phyloP scores from a whole-genome alignment of 2,888 invertebrate genomes.

The Oeneis ivallda region DNA sequence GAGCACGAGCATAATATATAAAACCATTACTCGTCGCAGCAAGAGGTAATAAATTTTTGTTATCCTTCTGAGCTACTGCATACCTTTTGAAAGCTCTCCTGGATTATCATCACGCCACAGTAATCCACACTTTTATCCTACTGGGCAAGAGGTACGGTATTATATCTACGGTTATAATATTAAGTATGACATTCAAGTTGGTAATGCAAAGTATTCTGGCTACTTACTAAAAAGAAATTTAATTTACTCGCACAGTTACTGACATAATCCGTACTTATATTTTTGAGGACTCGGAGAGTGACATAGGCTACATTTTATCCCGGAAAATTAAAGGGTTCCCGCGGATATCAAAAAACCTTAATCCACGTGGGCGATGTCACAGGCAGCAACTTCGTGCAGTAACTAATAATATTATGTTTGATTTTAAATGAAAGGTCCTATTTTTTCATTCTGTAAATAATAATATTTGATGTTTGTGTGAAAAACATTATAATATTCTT shows the following conservation, averaged over 20 bases:
- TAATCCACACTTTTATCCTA: constrained; percentile 15
- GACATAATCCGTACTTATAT: no score
- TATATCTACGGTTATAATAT: neutral
- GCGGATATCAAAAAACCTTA: no score
- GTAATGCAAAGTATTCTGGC: neutral
- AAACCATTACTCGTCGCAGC: neutral
- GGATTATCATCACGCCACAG: neutral
- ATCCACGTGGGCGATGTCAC: no score
- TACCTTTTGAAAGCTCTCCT: constrained; percentile 2
- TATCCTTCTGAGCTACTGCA: constrained; percentile 2
- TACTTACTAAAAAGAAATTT: neutral
- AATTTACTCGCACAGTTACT: neutral
- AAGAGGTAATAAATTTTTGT: constrained; percentile 5
- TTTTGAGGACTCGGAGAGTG: no score
- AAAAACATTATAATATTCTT: no score
- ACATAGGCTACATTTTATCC: no score
- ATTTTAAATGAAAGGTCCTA: no score
- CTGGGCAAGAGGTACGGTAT: neutral
- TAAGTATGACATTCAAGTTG: neutral
- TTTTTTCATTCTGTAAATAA: no score
- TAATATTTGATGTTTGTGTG: no score
- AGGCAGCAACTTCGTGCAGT: no score
- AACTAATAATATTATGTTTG: no score
- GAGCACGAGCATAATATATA: neutral
- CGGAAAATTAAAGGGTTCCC: no score